Base-by-base conservation (phyloP, 2,113 vertebrate genomes). In the Caloenas nicobarica region DNA sequence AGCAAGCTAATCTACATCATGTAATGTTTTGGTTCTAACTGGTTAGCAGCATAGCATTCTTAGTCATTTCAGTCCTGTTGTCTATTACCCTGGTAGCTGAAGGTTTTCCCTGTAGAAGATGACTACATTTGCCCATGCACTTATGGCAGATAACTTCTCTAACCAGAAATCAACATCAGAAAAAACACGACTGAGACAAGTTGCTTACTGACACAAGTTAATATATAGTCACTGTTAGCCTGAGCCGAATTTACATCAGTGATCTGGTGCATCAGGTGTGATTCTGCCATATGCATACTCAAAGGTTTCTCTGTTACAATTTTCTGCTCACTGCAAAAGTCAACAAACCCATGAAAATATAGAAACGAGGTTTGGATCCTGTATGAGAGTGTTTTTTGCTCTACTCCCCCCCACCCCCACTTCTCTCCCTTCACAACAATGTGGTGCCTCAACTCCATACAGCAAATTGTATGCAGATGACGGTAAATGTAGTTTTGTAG, bases 391-490 rank as follows among this genome's bases (percentile, higher is more conserved):
- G 22, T 5, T 61, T 76, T 84, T 60, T 0, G 0, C 48, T 85
- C 53, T 46, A 46, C 18, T 4, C 7, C 44, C 42, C 42, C 16
- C 42, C 42, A 3, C 17, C 42, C 14, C 42, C 42, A 61, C 66
- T 89, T 92, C 88, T 85, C 44, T 65, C 70, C 50, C 19, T 92
- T 91, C 57, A 40, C 26, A 85, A 40, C 5, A 54, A 57, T 10
- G 24, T 65, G 46, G 71, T 91, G 68, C 66, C 66, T 82, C 61
- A 72, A 22, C n/a, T 92, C 31, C 31, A 42, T 44, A 18, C 16
- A 48, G 51, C 38, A 95, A 91, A 80, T 93, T 81, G 56, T 69
- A 68, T 85, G 44, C 73, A 89, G 73, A 87, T 92, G 78, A 89
- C 34, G 65, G 53, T 44, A 66, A 77, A 89, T 10, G 34, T 44